Evolutionary conservation across 2,888 invertebrate species (phyloP).

Genomic region (Nymphalis urticae): DNA sequence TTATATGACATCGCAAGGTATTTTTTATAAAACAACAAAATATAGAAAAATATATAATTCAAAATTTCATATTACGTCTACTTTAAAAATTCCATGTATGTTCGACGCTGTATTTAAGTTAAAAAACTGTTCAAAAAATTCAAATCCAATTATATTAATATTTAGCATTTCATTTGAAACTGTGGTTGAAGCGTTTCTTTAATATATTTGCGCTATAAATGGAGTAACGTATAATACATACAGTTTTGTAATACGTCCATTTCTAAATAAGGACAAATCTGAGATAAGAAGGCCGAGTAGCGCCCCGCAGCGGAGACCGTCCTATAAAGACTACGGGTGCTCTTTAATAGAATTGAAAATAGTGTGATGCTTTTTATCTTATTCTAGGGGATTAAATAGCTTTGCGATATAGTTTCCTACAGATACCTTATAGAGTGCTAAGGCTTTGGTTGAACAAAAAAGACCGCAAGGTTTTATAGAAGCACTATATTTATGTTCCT

Average conservation of each 20-base stretch:
- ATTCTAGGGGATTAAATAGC: conserved; percentile 44
- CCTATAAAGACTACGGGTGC: conserved; percentile 38
- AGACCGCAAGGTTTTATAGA: not conserved
- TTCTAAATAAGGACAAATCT: conserved; percentile 35
- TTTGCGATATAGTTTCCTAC: conserved; percentile 42
- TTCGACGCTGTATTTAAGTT: no score
- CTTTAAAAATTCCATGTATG: no score
- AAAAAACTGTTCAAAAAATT: no score
- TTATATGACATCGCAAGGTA: no score
- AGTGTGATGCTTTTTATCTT: conserved; percentile 37
- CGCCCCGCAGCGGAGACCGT: conserved; percentile 39
- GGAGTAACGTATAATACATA: not conserved
- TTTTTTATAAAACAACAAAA: no score
- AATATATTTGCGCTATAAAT: not conserved
- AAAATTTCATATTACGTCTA: no score
- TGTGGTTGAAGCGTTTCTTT: no score
- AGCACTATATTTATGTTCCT: not conserved
- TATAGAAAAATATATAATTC: no score
- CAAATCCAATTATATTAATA: no score
- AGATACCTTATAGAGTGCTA: conserved; percentile 24
- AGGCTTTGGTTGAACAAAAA: not conserved
- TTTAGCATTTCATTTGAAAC: no score
- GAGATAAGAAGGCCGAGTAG: conserved; percentile 37
- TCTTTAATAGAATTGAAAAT: conserved; percentile 43
- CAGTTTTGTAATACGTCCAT: conserved; percentile 5